A percentile compares a stretch with the other conserved stretches of the same genome.
These are phyloP conservation scores for Ceratotherium simum DNA, from an alignment of 2,113 vertebrate species.

Conservation along the genomic window DNA sequence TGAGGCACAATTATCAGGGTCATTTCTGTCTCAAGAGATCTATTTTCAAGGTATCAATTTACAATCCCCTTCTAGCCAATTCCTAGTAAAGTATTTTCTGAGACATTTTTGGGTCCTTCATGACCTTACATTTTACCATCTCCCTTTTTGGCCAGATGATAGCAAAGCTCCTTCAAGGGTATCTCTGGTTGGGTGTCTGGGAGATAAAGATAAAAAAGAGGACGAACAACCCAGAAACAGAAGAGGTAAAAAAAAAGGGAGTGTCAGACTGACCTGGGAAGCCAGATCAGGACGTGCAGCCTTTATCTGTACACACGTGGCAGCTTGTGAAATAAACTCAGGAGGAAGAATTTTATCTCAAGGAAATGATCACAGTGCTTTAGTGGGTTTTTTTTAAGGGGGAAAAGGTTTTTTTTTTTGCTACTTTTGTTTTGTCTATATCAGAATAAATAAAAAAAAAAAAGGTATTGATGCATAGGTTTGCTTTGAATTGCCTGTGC, in stretches of 20 bases:
- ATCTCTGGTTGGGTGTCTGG: neutral
- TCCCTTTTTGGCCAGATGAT: neutral
- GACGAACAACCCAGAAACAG: neutral
- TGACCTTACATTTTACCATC: neutral
- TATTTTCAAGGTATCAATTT: neutral
- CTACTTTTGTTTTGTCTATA: neutral
- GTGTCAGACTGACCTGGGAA: neutral
- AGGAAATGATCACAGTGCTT: neutral
- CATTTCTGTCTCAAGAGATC: neutral
- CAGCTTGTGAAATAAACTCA: accelerated
- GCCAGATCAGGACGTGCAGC: neutral
- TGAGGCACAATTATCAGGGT: neutral
- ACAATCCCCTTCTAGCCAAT: conserved; percentile 28
- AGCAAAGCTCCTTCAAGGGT: neutral
- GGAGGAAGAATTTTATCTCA: neutral
- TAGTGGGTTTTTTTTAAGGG: neutral
- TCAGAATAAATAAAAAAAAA: neutral
- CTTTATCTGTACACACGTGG: neutral
- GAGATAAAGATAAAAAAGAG: neutral
- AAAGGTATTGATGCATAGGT: neutral
- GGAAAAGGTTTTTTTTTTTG: neutral
- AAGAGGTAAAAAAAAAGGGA: neutral
- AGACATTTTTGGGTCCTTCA: neutral
- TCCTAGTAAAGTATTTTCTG: conserved; percentile 16
- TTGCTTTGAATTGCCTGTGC: neutral